These are phyloP conservation scores for Exaiptasia diaphana DNA, from an alignment of 64 coral and sea anemone species.

Conservation along the genomic window DNA sequence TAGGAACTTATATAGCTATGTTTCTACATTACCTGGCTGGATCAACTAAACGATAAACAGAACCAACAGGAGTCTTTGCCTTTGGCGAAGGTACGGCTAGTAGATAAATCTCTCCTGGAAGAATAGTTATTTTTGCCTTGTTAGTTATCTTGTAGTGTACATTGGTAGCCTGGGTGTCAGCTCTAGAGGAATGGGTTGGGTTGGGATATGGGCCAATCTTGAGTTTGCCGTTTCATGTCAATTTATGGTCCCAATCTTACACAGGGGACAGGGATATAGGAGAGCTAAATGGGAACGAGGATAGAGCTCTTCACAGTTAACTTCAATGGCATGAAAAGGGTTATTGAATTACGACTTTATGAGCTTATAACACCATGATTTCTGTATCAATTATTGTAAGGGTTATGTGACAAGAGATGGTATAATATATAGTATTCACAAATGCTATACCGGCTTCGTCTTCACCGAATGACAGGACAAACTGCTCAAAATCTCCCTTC, in stretches of 20 bases:
- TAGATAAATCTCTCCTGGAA: slow-evolving; percentile 77
- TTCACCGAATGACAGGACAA: slow-evolving; percentile 90
- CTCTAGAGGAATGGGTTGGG: neutral
- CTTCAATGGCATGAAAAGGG: neutral
- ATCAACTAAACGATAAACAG: slow-evolving; percentile 76
- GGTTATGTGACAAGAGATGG: neutral
- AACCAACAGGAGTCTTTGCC: slow-evolving; percentile 9
- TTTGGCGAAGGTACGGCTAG: slow-evolving; percentile 47
- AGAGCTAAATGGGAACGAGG: neutral
- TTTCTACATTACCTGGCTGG: slow-evolving; percentile 52
- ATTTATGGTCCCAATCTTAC: neutral
- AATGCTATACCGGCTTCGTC: slow-evolving; percentile 72
- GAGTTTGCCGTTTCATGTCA: neutral
- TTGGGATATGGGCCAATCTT: neutral
- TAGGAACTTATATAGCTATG: neutral
- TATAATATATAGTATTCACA: neutral
- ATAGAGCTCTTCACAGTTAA: neutral
- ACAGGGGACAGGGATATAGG: neutral
- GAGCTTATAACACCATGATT: too few relatives aligned
- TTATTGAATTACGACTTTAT: neutral
- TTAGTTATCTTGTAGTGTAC: neutral
- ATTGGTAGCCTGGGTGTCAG: neutral
- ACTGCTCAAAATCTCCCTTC: slow-evolving; percentile 58
- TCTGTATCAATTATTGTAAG: neutral
- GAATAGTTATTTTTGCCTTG: neutral